phyloP scores from a whole-genome alignment of 1,140 invertebrate genomes.

The Magallana ariakensis region DNA sequence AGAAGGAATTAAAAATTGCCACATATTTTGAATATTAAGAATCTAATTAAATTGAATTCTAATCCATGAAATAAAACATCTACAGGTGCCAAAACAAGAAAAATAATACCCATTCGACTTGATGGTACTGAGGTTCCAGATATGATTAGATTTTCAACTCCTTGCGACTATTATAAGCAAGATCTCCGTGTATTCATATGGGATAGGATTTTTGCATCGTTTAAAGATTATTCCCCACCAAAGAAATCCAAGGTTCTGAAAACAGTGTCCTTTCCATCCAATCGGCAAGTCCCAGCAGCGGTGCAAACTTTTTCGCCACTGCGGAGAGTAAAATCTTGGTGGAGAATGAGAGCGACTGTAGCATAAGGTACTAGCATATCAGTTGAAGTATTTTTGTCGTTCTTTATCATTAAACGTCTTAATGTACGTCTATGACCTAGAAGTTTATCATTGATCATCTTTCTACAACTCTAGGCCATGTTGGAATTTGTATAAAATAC shows the following conservation, averaged over 20 bases:
- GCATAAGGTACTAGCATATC: neutral
- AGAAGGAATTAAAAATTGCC: no score
- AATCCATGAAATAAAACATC: neutral
- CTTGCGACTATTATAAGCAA: conserved; percentile 38
- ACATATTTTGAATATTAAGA: no score
- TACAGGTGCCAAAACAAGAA: conserved; percentile 29
- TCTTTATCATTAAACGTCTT: no score
- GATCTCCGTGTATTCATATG: conserved; percentile 20
- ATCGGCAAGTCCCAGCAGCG: neutral
- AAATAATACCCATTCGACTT: conserved; percentile 33
- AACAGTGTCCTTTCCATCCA: neutral
- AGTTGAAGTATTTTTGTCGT: no score
- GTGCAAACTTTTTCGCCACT: neutral
- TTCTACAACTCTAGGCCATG: no score
- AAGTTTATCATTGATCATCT: no score
- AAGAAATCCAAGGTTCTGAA: neutral
- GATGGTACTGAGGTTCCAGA: conserved; percentile 3
- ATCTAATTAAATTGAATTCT: no score
- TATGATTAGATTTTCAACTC: neutral
- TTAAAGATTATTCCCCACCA: neutral
- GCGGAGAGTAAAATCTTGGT: neutral
- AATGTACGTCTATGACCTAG: no score
- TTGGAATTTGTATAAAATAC: no score
- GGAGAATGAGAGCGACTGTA: conserved; percentile 4
- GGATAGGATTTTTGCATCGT: conserved; percentile 33